A percentile compares a stretch with the other conserved stretches of the same genome.
Conservation (phyloP, 2,113 vertebrate species). For the Xiphophorus maculatus region DNA sequence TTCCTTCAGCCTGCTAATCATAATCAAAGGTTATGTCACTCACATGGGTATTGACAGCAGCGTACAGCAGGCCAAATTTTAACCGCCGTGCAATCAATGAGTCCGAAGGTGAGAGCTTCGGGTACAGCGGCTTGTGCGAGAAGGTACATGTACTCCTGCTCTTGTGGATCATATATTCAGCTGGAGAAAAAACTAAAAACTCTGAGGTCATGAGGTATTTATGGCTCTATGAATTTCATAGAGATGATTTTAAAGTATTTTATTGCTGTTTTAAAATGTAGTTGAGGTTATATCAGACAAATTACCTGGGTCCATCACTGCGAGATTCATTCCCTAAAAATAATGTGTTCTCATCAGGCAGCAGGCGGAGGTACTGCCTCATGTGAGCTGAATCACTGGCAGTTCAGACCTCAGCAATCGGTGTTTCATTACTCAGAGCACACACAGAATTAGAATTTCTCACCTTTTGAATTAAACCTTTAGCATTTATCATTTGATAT, state of each 20-base stretch:
- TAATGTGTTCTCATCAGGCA: conserved; percentile 46
- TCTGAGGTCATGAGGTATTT: conserved; percentile 41
- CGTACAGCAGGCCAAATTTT: conserved; percentile 37
- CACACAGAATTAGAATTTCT: conserved; percentile 53
- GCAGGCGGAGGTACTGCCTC: conserved; percentile 10
- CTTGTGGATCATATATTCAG: conserved; percentile 19
- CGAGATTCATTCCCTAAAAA: conserved; percentile 41
- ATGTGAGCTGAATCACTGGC: conserved; percentile 32
- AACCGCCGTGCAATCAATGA: conserved; percentile 46
- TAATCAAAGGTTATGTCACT: conserved; percentile 29
- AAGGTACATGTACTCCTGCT: conserved; percentile 23
- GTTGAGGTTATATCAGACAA: conserved; percentile 58
- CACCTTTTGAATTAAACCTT: conserved; percentile 54
- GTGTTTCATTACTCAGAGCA: conserved; percentile 47
- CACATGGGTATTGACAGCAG: conserved; percentile 46
- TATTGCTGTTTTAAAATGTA: conserved; percentile 61
- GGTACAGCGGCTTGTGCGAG: conserved; percentile 3
- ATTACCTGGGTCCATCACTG: conserved; percentile 49
- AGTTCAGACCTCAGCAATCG: conserved; percentile 46
- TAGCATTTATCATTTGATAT: conserved; percentile 41
- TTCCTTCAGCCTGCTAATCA: conserved; percentile 48
- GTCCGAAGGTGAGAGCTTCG: conserved; percentile 38
- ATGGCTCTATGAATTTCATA: conserved; percentile 55
- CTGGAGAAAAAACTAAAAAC: background rate
- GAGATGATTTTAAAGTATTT: conserved; percentile 57